Percentiles rank a stretch among this genome's conserved stretches.
phyloP scores from a whole-genome alignment of 2,113 vertebrate genomes.

The Gallinago jamesoni region DNA sequence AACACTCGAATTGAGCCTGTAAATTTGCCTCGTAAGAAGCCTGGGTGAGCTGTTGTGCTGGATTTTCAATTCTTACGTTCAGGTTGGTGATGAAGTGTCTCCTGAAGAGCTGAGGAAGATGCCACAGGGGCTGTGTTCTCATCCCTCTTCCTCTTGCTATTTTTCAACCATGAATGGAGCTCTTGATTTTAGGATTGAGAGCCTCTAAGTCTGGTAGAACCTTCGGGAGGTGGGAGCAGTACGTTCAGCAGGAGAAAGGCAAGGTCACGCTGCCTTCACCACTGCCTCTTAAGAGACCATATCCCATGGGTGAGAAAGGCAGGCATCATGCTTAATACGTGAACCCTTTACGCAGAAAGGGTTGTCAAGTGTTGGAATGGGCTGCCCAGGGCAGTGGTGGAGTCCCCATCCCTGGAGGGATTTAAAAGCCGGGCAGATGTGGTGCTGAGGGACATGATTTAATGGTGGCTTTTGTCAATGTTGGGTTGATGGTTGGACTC shows the following conservation, averaged over 20 bases:
- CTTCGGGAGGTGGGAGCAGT: not conserved
- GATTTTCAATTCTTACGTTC: rapidly evolving
- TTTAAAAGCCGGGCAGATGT: too few species aligned
- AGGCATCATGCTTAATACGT: not conserved
- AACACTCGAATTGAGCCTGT: not conserved
- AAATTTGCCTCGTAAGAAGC: not conserved
- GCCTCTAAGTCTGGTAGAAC: not conserved
- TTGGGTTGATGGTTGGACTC: too few species aligned
- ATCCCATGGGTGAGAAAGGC: not conserved
- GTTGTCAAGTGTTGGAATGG: too few species aligned
- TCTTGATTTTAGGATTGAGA: not conserved
- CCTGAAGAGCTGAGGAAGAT: not conserved
- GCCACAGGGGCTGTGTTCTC: not conserved
- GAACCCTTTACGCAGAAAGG: too few species aligned
- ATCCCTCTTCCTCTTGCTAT: not conserved
- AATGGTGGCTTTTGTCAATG: too few species aligned
- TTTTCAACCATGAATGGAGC: not conserved
- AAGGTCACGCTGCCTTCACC: not conserved
- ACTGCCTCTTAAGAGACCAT: not conserved
- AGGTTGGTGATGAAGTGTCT: not conserved
- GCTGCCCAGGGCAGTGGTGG: too few species aligned
- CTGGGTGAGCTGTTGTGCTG: not conserved
- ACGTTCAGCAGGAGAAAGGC: not conserved
- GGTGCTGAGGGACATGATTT: too few species aligned
- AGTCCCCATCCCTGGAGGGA: too few species aligned